Evolutionary conservation across 2,113 vertebrate species (phyloP).

Genomic region (Acanthochromis polyacanthus): DNA sequence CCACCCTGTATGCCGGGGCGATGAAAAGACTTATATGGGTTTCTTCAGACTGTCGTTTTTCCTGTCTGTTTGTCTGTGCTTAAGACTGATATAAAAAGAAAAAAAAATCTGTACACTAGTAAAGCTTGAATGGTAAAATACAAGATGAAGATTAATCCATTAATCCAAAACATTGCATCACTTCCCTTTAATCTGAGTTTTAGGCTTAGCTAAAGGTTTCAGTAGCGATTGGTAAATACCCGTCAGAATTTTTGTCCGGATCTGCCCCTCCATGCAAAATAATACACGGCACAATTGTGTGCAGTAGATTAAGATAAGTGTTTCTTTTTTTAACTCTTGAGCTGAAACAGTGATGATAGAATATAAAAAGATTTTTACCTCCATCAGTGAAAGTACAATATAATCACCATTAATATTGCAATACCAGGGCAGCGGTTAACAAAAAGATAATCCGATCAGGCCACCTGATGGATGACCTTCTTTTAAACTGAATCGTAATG

Average conservation of each 20-base stretch:
- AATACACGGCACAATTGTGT: background rate
- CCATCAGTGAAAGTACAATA: background rate
- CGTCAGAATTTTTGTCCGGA: background rate
- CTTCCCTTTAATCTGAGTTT: background rate
- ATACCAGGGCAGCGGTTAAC: background rate
- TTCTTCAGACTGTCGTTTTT: no score
- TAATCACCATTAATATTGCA: background rate
- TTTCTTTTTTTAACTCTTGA: background rate
- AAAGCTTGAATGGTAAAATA: background rate
- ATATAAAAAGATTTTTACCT: background rate
- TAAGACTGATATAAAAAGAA: background rate
- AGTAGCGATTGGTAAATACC: background rate
- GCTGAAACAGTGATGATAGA: background rate
- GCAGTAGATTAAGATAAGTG: no score
- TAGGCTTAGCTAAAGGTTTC: background rate
- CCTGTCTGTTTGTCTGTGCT: no score
- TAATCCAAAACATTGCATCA: background rate
- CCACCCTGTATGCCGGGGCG: no score
- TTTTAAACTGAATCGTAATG: constrained; percentile 24
- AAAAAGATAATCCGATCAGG: constrained; percentile 7
- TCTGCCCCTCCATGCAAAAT: background rate
- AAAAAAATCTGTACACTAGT: background rate
- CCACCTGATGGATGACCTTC: constrained; percentile 26
- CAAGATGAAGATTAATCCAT: background rate
- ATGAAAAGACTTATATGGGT: no score